A percentile compares a stretch with the other conserved stretches of the same genome.
Conservation (phyloP, 1,140 invertebrate genomes). For the Pseudobourletiella spinata region DNA sequence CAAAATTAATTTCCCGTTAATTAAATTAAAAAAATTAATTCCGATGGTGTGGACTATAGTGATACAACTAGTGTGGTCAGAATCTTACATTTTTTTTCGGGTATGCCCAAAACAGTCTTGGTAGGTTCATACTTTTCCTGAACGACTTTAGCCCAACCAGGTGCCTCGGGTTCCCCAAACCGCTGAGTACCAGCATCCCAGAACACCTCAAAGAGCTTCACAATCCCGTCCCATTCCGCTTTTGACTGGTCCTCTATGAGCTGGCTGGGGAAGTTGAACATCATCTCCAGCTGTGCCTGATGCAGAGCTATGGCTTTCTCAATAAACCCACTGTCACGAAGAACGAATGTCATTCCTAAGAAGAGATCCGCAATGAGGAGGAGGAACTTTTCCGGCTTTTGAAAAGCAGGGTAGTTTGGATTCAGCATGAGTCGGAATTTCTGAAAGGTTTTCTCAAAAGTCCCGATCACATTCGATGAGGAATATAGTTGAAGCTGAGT, state of each 20-base stretch:
- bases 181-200: constrained; percentile 28
- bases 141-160: constrained; percentile 17
- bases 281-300: constrained; percentile 31
- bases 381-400: constrained; percentile 26
- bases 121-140: neutral
- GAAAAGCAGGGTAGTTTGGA: constrained; percentile 24
- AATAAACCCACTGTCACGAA: constrained; percentile 21
- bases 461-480: neutral
- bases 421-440: constrained; percentile 33
- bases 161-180: constrained; percentile 28
- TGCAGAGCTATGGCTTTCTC: constrained; percentile 25
- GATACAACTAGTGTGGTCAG: no score
- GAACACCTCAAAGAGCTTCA: constrained; percentile 23
- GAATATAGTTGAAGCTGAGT: constrained; percentile 28
- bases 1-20: no score
- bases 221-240: constrained; percentile 13
- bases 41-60: no score
- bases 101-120: neutral
- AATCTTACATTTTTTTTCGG: no score
- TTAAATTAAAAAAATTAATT: no score
- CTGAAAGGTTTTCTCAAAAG: constrained; percentile 26
- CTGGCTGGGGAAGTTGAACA: constrained; percentile 23
- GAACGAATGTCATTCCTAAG: constrained; percentile 10
- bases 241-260: constrained; percentile 7
- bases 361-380: constrained; percentile 23